Evolutionary conservation across 1,140 invertebrate species (phyloP), one percentile per base, ranked within the genome.

Genomic region (Sycophaga agraensis): DNA sequence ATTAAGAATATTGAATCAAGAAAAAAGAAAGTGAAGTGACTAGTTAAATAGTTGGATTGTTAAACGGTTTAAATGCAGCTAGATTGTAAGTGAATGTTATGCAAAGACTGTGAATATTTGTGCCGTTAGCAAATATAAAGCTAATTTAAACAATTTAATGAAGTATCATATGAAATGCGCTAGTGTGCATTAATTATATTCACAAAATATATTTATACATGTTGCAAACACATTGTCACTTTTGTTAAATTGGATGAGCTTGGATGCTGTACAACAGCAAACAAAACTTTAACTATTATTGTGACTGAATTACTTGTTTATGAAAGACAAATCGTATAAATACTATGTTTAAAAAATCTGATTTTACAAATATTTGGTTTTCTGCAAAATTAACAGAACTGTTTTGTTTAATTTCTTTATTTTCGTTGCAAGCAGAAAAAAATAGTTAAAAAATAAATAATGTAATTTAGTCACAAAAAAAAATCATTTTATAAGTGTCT

Each of bases 381-480:
- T 11, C 11, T 31, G 11, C 28, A 6, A 31, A 31, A n/a, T n/a
- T n/a, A n/a, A n/a, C n/a, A n/a, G n/a, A n/a, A n/a, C n/a, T n/a
- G n/a, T n/a, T n/a, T n/a, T n/a, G n/a, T n/a, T n/a, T n/a, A n/a
- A n/a, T n/a, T n/a, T n/a, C n/a, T n/a, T n/a, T n/a, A n/a, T n/a
- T n/a, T n/a, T n/a, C n/a, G n/a, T n/a, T n/a, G n/a, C n/a, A n/a
- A n/a, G n/a, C n/a, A n/a, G n/a, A n/a, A n/a, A n/a, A n/a, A 61
- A 60, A 62, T 43, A 64, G 59, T 55, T 34, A n/a, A n/a, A n/a
- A n/a, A n/a, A n/a, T n/a, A 12, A 48, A 51, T 48, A 53, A n/a
- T 61, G 57, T 48, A 26, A 35, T 60, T 61, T 62, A 57, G 31
- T 66, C 48, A 48, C 34, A 65, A 61, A n/a, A n/a, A n/a, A n/a